These are phyloP conservation scores for Phoebastria nigripes DNA, from an alignment of 2,797 vertebrate genomes.

Conservation along the genomic window DNA sequence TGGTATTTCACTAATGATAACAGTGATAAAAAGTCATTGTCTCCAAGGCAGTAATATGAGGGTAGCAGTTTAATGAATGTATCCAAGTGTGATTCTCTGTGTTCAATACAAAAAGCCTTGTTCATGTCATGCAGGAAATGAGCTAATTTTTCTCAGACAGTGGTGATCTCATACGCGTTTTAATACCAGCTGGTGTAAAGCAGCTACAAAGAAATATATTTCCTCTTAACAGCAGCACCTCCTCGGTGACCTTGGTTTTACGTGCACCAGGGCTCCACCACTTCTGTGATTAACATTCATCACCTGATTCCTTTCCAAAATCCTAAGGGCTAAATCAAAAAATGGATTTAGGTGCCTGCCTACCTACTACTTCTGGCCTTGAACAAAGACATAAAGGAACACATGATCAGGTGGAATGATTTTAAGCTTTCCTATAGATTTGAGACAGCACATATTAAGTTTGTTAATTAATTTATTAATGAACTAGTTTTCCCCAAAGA, in stretches of 20 bases:
- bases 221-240: background rate
- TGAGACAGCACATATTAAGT: background rate
- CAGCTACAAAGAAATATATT: background rate
- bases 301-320: background rate
- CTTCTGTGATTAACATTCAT: background rate
- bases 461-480: slow-evolving; percentile 13
- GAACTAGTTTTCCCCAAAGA: background rate
- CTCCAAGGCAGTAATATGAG: background rate
- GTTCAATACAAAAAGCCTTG: background rate
- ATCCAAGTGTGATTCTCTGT: background rate
- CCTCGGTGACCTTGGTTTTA: background rate
- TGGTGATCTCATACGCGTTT: background rate
- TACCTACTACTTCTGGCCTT: background rate
- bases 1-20: background rate
- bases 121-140: background rate
- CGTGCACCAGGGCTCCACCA: accelerated
- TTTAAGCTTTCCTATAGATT: background rate
- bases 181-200: background rate
- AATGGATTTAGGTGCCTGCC: background rate
- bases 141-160: background rate
- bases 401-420: background rate
- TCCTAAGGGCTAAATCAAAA: background rate
- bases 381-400: background rate
- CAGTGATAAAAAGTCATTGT: background rate
- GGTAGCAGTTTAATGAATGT: background rate